Base-by-base conservation (phyloP, 2,888 invertebrate genomes). In the Limnephilus rhombicus region DNA sequence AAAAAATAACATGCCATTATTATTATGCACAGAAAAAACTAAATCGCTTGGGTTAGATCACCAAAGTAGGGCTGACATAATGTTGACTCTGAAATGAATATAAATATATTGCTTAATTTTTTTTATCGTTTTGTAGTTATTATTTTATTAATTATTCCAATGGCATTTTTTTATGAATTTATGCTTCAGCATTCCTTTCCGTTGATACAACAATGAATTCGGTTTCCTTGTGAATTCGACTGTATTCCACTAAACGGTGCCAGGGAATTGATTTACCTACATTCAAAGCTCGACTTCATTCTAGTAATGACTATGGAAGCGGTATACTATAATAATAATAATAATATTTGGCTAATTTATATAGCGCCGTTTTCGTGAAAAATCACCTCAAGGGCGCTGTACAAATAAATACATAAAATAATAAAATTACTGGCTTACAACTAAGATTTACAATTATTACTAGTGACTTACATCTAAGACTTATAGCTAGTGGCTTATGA, bases 111-210 rank as follows among this genome's bases (percentile, higher is more conserved):
- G 24, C 3, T 83, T 24, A 34, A 15, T 83, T 34, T 37, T 83
- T 83, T 83, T 83, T 83, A 83, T 83, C 37, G 7, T 41, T 9
- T 41, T 83, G 37, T 86, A 53, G 24, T 68, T 68, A 11, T 68
- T 68, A 45, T 15, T 49, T 68, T 68, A 29, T 15, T 49, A 13
- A 49, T 49, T 49, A 86, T 86, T 53, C 49, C 49, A 29, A 41
- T 86, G 45, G 86, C 49, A 49, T 86, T 86, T 86, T 31, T 86
- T 68, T 53, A 9, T 68, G 24, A 24, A 68, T 24, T 37, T 68
- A 49, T 86, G n/a, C 45, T 86, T 29, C 49, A 31, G 45, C 86
- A 86, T 86, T 86, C 86, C 49, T 41, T 86, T 86, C 45, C 29
- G 45, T 53, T 86, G 53, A 86, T 86, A 41, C 86, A 86, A 45